These are phyloP conservation scores for Prunella himalayana DNA, from an alignment of 2,113 vertebrate species.

Conservation along the genomic window DNA sequence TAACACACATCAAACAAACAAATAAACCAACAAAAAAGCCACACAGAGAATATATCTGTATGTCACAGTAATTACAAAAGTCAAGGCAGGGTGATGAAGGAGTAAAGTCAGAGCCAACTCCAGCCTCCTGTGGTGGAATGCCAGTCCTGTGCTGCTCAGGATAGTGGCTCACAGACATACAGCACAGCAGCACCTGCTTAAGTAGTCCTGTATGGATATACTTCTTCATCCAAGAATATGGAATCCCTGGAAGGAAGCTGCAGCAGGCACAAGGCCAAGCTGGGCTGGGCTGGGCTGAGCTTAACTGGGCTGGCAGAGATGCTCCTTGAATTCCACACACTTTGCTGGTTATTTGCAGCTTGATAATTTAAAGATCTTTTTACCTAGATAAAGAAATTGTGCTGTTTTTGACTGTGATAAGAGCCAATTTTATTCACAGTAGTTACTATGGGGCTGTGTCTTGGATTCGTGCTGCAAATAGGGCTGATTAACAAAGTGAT, in stretches of 20 bases:
- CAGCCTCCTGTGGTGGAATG: background rate
- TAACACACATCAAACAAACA: background rate
- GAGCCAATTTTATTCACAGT: background rate
- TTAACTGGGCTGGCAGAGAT: background rate
- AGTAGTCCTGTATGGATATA: background rate
- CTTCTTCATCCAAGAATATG: background rate
- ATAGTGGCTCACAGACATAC: fast-evolving
- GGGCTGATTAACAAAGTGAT: background rate
- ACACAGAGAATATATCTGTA: background rate
- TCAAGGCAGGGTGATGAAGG: background rate
- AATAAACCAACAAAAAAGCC: background rate
- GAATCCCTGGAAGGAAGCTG: background rate
- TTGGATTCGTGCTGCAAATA: background rate
- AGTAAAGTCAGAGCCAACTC: background rate
- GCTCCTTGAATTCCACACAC: background rate
- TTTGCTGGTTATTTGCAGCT: background rate
- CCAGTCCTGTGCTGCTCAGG: background rate
- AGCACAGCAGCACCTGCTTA: background rate
- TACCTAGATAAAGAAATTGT: background rate
- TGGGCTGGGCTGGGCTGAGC: background rate
- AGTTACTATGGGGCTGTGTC: background rate
- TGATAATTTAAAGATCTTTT: background rate
- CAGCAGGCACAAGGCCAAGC: background rate
- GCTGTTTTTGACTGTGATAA: background rate
- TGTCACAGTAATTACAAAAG: background rate